Base-by-base conservation (phyloP, 2,888 invertebrate species). In the Scaptomyza flava region DNA sequence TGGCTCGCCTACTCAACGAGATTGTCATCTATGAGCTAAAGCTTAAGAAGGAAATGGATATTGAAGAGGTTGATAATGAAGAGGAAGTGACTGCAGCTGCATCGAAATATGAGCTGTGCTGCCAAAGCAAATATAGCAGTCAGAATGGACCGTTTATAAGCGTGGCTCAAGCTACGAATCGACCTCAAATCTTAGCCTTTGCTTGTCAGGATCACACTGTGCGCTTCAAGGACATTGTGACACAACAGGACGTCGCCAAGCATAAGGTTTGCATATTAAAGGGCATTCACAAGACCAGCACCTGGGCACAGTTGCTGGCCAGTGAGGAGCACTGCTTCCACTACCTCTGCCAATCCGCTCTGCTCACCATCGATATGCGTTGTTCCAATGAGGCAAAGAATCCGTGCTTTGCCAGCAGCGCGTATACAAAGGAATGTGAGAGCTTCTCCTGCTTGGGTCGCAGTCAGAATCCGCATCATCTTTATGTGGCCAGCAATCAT, bases 401-500 rank as follows among this genome's bases (percentile, higher is more conserved):
- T 70, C 81, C 86, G 1, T 79, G 73, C 57, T 81, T 79, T 17
- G 41, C 81, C 79, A 31, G 70, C 75, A 34, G 85, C 79, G 50
- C 86, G 59, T 79, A 66, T 51, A 17, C 71, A 12, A 7, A 67
- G 56, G 11, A 65, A 6, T 92, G 92, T 42, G 89, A 90, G 57
- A 76, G 57, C 11, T 89, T 91, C 63, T 86, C 87, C 9, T 81
- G 88, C 1, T 6, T 91, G 43, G 61, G 65, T 1, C 60, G 67
- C 14, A 91, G 91, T 63, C 56, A 65, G 3, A 90, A 88, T 77
- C 75, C 87, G 0, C 75, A 91, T 68, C 77, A 89, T 0, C 65
- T 91, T 7, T 92, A 92, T 59, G 74, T 91, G 31, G 91, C 83
- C 3, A 88, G 91, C 4, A 91, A 81, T 46, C 91, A 92, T 60